phyloP scores from a whole-genome alignment of 2,113 vertebrate species.

The Elanoides forficatus region DNA sequence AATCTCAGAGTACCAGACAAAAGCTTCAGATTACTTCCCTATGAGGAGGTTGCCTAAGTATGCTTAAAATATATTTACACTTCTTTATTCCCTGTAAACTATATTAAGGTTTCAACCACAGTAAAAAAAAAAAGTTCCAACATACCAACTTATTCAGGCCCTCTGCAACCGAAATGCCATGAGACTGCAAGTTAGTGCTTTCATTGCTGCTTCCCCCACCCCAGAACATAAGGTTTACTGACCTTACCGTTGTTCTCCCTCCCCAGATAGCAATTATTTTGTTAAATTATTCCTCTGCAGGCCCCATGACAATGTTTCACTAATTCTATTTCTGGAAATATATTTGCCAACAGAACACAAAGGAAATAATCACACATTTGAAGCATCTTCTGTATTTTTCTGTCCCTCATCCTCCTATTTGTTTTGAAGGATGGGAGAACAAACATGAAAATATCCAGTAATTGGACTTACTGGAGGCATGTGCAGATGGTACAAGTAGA shows the following conservation, averaged over 20 bases:
- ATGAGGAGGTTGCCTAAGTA: not conserved
- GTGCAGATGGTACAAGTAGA: not conserved
- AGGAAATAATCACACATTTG: not conserved
- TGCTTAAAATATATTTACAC: not conserved
- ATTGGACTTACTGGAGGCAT: fast-evolving
- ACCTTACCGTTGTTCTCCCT: fast-evolving
- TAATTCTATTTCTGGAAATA: not conserved
- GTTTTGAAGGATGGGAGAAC: not conserved
- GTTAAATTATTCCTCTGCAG: not conserved
- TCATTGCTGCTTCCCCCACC: fast-evolving
- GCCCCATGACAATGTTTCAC: not conserved
- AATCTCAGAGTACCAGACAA: not conserved
- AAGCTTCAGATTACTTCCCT: not conserved
- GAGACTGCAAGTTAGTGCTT: not conserved
- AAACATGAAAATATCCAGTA: not conserved
- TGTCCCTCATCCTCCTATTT: not conserved
- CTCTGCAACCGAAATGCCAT: not conserved
- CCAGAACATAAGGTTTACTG: not conserved
- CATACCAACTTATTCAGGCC: not conserved
- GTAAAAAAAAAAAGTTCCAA: not conserved
- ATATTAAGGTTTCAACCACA: not conserved
- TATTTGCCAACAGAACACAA: not conserved
- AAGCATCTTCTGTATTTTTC: not conserved
- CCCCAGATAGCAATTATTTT: not conserved
- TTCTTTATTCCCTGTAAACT: not conserved